Evolutionary conservation across 2,888 invertebrate species (phyloP).

Genomic region (Torymus aiolomorphi): DNA sequence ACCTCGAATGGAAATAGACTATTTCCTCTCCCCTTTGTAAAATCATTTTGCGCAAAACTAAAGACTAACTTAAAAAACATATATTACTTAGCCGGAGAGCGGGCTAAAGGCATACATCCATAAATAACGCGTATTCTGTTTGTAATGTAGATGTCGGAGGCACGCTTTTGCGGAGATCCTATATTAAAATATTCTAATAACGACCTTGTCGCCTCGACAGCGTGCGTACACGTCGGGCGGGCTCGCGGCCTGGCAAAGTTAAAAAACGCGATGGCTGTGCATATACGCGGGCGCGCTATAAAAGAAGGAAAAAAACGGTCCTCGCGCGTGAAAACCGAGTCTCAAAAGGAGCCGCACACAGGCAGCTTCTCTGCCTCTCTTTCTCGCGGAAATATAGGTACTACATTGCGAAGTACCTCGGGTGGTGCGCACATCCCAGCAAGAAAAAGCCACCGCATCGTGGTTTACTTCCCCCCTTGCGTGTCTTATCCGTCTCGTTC

Average conservation of each 20-base stretch:
- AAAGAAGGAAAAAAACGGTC: background rate
- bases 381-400: conserved; percentile 1
- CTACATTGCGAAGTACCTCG: too few species aligned
- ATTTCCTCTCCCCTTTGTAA: too few species aligned
- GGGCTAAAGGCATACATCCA: conserved; percentile 18
- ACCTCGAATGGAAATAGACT: too few species aligned
- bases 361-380: background rate
- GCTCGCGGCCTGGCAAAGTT: conserved; percentile 2
- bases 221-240: background rate
- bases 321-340: too few species aligned
- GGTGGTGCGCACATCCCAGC: background rate
- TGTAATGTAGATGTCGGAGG: conserved; percentile 20
- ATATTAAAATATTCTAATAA: conserved; percentile 34
- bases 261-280: conserved; percentile 5
- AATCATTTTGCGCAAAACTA: too few species aligned
- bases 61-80: too few species aligned
- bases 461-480: background rate
- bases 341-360: too few species aligned
- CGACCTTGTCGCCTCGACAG: background rate
- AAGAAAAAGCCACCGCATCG: conserved; percentile 26
- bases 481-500: too few species aligned
- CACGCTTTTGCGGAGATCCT: background rate
- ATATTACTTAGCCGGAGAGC: too few species aligned
- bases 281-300: background rate
- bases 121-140: conserved; percentile 14